phyloP scores from a whole-genome alignment of 2,113 vertebrate species.

The Rhinolophus sinicus region DNA sequence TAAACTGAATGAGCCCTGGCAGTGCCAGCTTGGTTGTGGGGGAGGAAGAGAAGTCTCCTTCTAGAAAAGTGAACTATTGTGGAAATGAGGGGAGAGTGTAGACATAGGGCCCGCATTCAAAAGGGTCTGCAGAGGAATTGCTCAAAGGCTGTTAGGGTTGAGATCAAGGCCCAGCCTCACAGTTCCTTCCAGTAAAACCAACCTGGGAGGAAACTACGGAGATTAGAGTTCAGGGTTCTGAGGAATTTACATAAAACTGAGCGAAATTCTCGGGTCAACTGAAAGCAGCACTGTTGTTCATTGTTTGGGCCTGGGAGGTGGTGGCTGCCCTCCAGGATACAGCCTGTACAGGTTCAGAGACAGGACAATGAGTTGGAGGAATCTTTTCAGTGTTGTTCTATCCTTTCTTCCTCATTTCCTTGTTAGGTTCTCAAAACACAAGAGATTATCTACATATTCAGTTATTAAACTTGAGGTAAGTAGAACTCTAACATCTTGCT shows the following conservation, averaged over 20 bases:
- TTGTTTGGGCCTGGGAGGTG: no score
- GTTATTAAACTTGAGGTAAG: neutral
- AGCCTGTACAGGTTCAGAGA: neutral
- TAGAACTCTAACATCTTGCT: neutral
- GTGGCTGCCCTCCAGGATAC: no score
- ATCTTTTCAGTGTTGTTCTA: neutral
- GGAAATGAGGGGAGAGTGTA: neutral
- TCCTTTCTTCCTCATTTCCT: neutral
- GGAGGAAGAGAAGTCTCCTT: neutral
- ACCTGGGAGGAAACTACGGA: neutral
- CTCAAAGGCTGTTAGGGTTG: neutral
- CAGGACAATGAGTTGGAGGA: neutral
- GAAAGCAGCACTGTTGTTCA: neutral
- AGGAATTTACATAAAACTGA: neutral
- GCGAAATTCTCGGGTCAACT: neutral
- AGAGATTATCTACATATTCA: neutral
- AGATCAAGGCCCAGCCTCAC: neutral
- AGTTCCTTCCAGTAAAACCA: neutral
- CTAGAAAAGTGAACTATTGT: neutral
- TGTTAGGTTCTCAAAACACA: neutral
- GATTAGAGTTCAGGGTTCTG: neutral
- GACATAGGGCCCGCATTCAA: neutral
- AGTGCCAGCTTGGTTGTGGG: neutral
- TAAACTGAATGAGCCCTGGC: neutral
- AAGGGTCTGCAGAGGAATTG: neutral